phyloP scores from a whole-genome alignment of 2,797 vertebrate genomes.

The Petrocephalus sullivani region DNA sequence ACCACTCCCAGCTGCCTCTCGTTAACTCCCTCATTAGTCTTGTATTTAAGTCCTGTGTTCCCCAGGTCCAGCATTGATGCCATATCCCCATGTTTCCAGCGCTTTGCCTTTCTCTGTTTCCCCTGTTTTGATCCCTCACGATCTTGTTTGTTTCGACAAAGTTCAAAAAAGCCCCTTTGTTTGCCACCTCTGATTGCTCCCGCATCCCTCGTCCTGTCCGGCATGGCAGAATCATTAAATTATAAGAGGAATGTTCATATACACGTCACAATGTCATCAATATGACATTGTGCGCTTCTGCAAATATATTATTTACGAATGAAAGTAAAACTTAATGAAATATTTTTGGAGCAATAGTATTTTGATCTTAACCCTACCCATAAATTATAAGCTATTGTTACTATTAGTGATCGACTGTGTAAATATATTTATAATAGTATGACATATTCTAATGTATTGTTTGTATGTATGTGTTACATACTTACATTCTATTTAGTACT shows the following conservation, averaged over 20 bases:
- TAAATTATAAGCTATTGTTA: neutral
- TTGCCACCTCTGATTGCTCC: neutral
- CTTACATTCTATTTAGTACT: too few relatives aligned
- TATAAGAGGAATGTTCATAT: neutral
- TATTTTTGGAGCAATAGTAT: neutral
- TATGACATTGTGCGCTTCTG: neutral
- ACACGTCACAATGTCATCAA: neutral
- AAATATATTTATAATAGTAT: neutral
- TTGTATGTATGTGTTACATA: too few relatives aligned
- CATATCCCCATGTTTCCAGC: neutral
- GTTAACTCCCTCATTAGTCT: too few relatives aligned
- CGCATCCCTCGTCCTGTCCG: neutral
- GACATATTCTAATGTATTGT: too few relatives aligned
- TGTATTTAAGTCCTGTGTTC: neutral
- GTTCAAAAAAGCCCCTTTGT: neutral
- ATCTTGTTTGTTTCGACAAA: neutral
- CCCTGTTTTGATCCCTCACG: neutral
- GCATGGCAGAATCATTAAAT: neutral
- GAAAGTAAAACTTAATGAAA: neutral
- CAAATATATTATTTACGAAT: neutral
- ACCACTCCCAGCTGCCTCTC: too few relatives aligned
- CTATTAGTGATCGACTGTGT: neutral
- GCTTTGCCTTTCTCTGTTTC: neutral
- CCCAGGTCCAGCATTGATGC: neutral
- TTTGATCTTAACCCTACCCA: neutral